A percentile compares a stretch with the other conserved stretches of the same genome.
phyloP scores from a whole-genome alignment of 1,140 invertebrate genomes.

The Cotesia glomerata region DNA sequence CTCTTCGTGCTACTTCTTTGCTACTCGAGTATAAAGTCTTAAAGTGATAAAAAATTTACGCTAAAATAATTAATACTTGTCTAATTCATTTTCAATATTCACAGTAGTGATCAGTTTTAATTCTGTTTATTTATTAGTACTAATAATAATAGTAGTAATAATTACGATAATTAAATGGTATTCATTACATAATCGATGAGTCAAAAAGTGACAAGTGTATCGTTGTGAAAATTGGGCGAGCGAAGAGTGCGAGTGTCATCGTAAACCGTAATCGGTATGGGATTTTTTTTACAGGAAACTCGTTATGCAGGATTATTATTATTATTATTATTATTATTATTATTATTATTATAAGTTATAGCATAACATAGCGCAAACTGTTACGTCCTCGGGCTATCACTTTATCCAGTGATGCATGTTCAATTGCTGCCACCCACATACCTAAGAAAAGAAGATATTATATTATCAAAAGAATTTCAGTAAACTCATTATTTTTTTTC shows the following conservation, averaged over 20 bases:
- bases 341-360: too few species aligned
- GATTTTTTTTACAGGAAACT: too few species aligned
- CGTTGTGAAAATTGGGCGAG: neutral
- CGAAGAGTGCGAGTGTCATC: too few species aligned
- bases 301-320: too few species aligned
- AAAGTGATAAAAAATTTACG: neutral
- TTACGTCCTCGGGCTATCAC: slow-evolving; percentile 1
- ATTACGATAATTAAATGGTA: too few species aligned
- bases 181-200: too few species aligned
- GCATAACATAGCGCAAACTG: neutral
- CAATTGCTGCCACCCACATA: neutral
- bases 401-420: neutral
- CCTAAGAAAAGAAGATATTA: neutral
- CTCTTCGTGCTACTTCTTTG: slow-evolving; percentile 11
- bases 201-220: neutral
- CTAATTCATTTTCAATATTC: neutral
- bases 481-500: neutral
- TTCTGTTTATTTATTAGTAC: too few species aligned
- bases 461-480: too few species aligned
- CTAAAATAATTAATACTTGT: neutral
- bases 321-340: too few species aligned
- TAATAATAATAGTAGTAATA: too few species aligned
- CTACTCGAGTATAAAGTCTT: neutral
- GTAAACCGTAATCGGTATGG: too few species aligned
- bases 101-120: too few species aligned